A percentile compares a stretch with the other conserved stretches of the same genome.
phyloP scores from a whole-genome alignment of 1,140 invertebrate genomes.

The Nylanderia fulva region DNA sequence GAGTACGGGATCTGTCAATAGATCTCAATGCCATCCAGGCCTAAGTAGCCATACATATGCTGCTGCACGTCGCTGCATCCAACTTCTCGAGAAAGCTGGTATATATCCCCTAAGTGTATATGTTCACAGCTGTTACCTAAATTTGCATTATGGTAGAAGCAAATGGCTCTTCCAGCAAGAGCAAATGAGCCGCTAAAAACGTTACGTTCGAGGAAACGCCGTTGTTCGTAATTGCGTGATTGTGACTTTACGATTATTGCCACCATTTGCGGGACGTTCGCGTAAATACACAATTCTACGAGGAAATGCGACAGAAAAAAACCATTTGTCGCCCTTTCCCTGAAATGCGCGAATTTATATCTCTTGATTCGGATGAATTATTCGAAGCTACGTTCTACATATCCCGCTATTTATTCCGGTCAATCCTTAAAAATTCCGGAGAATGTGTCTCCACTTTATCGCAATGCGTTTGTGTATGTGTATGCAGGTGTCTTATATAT shows the following conservation, averaged over 20 bases:
- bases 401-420: neutral
- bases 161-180: conserved; percentile 25
- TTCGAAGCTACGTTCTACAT: neutral
- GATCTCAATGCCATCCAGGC: conserved; percentile 28
- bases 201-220: conserved; percentile 26
- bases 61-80: conserved; percentile 33
- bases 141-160: conserved; percentile 43
- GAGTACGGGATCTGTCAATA: conserved; percentile 29
- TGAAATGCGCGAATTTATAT: neutral
- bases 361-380: neutral
- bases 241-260: conserved; percentile 54
- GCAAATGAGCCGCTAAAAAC: conserved; percentile 52
- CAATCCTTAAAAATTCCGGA: neutral
- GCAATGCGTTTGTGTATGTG: neutral
- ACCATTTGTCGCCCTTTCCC: conserved; percentile 6
- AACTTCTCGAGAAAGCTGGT: conserved; percentile 44
- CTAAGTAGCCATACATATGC: conserved; percentile 59
- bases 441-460: neutral
- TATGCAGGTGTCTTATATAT: neutral
- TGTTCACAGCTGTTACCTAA: conserved; percentile 55
- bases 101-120: conserved; percentile 30
- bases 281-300: conserved; percentile 27
- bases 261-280: conserved; percentile 29
- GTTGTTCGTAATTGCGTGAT: conserved; percentile 31
- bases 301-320: neutral